Percentiles rank a stretch among this genome's conserved stretches.
phyloP scores from a whole-genome alignment of 53 echinoderm and acorn worm genomes.

The Astropecten irregularis region DNA sequence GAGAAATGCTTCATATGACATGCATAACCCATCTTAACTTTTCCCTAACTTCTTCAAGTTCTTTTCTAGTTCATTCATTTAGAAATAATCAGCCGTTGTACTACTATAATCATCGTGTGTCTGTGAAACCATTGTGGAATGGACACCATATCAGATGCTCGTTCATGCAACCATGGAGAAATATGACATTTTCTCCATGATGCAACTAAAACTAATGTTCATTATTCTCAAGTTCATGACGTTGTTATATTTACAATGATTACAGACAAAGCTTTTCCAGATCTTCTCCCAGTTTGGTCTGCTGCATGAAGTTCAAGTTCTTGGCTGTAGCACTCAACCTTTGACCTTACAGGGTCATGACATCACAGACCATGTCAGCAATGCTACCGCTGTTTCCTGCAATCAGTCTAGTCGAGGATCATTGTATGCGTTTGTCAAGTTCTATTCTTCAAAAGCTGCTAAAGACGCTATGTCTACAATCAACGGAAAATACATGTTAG shows the following conservation, averaged over 20 bases:
- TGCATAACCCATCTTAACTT: background rate
- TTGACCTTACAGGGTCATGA: background rate
- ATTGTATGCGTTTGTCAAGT: constrained; percentile 79
- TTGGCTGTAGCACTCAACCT: background rate
- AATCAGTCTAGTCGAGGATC: background rate
- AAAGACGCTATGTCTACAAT: constrained; percentile 29
- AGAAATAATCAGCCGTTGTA: too few species aligned
- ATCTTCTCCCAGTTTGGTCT: constrained; percentile 70
- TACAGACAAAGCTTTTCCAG: constrained; percentile 33
- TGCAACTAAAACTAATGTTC: too few species aligned
- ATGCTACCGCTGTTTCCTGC: background rate
- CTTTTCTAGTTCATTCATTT: background rate
- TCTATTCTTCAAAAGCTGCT: constrained; percentile 64
- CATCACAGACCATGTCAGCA: background rate
- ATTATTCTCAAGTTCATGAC: too few species aligned
- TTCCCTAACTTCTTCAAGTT: background rate
- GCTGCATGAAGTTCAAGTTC: constrained; percentile 64
- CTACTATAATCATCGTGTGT: too few species aligned
- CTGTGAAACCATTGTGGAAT: too few species aligned
- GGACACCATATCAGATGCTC: too few species aligned
- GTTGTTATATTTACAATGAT: too few species aligned
- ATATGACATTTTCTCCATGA: too few species aligned
- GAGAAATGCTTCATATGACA: background rate
- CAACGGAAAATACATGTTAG: constrained; percentile 60
- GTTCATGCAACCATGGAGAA: too few species aligned